These are phyloP conservation scores for Stratiolaelaps scimitus DNA, from an alignment of 1,140 invertebrate genomes.

Conservation along the genomic window DNA sequence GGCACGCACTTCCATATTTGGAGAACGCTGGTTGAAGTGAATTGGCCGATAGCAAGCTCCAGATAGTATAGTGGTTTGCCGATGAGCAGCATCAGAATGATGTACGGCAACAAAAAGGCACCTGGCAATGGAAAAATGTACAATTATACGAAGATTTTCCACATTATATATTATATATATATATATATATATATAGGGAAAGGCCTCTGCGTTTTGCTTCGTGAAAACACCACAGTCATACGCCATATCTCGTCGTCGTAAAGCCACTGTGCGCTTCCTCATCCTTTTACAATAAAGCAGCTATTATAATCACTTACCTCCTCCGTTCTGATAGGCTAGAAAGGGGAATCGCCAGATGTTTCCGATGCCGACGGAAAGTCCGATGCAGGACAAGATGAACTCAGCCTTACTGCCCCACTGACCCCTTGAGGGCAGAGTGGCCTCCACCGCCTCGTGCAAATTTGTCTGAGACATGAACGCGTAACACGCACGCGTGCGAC, in stretches of 20 bases:
- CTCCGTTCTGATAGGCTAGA: constrained; percentile 42
- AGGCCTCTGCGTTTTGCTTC: constrained; percentile 31
- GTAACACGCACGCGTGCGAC: no score
- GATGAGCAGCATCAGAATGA: constrained; percentile 48
- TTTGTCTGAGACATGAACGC: no score
- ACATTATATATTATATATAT: no score
- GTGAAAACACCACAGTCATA: neutral
- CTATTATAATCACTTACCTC: constrained; percentile 38
- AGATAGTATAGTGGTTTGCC: constrained; percentile 47
- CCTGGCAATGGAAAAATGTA: constrained; percentile 38
- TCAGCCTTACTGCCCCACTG: constrained; percentile 39
- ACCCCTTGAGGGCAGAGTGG: constrained; percentile 30
- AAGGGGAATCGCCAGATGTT: constrained; percentile 48
- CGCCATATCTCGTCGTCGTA: neutral
- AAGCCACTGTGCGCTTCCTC: no score
- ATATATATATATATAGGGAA: no score
- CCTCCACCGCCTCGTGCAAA: neutral
- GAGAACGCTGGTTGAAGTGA: constrained; percentile 35
- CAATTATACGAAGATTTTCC: no score
- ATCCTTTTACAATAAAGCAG: no score
- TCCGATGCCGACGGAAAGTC: constrained; percentile 46
- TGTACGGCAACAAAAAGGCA: constrained; percentile 48
- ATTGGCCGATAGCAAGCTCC: constrained; percentile 44
- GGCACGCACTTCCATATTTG: constrained; percentile 37
- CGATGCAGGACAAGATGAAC: constrained; percentile 45